Evolutionary conservation across 2,113 vertebrate genomes (phyloP), one percentile per base, ranked within the genome.

Genomic region (Lophura nycthemera): DNA sequence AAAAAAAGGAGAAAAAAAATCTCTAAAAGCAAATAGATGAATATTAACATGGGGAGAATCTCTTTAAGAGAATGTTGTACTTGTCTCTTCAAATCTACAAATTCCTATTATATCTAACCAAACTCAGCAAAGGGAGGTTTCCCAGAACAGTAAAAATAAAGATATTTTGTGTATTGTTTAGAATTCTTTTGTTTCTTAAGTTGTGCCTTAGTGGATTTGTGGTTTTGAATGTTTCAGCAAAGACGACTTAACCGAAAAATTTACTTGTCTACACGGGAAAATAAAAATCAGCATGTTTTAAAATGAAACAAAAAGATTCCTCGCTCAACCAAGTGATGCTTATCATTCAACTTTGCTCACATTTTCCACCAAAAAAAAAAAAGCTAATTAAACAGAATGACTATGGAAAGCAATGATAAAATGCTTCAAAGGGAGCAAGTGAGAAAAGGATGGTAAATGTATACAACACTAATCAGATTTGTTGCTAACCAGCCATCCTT

Each of bases 221-320:
- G 75, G 59, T 57, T 91, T 89, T 56, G 24, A 90, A 32, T 22
- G 20, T 64, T 92, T 75, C 71, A 67, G 29, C 13, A 21, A 60
- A 71, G 85, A 79, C 61, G 8, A 11, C 7, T 8, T 36, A 63
- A 45, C 2, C 1, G 8, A 91, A 47, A 56, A 67, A 83, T 86
- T 83, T 64, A 32, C 67, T 43, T 79, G 42, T 77, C 75, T 86
- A 43, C 10, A 13, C 1, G 29, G 69, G 30, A 80, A 93, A 94
- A 77, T 71, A 90, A 95, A 89, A 89, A 80, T 81, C 83, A 88
- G 69, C 13, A 0, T 38, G n/a, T 69, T 94, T 78, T 71, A 56
- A 88, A 94, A 78, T 17, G 47, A 93, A 90, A 29, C 60, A 83
- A 38, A 57, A 59, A 76, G 82, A 86, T 45, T 75, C 70, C 48